Conservation (phyloP, 92 coral and sea anemone species). For the Palythoa caribaeorum region DNA sequence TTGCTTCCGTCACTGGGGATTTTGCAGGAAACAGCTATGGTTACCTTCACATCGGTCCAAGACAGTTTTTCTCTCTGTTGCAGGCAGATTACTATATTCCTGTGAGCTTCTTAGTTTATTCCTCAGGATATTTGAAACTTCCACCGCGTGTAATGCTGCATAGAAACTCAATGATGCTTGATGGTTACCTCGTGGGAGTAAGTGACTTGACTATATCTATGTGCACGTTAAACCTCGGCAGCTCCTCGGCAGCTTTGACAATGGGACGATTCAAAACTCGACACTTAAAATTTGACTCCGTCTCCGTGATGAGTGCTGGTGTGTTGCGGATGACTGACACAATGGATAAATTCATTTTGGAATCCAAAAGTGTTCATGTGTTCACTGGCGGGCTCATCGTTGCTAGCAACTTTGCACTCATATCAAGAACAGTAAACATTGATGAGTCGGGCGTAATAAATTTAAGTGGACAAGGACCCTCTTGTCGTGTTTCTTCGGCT, state of each 20-base stretch:
- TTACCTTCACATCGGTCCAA: conserved; percentile 68
- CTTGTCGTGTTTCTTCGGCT: conserved; percentile 23
- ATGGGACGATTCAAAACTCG: conserved; percentile 42
- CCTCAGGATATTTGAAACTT: conserved; percentile 58
- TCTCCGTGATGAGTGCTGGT: conserved; percentile 63
- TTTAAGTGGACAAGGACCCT: conserved; percentile 64
- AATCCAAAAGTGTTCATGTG: conserved; percentile 46
- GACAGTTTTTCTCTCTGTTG: conserved; percentile 52
- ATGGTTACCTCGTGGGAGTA: conserved; percentile 64
- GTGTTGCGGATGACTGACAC: conserved; percentile 57
- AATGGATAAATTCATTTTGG: conserved; percentile 45
- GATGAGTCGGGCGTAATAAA: conserved; percentile 59
- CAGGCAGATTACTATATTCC: conserved; percentile 62
- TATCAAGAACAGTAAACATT: conserved; percentile 51
- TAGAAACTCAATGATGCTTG: conserved; percentile 57
- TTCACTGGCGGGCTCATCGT: conserved; percentile 58
- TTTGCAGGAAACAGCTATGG: conserved; percentile 64
- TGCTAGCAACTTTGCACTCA: conserved; percentile 54
- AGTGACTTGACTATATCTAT: conserved; percentile 63
- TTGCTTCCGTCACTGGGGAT: conserved; percentile 49
- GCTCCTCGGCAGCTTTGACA: conserved; percentile 52
- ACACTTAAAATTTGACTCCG: conserved; percentile 59
- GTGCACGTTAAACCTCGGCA: conserved; percentile 63
- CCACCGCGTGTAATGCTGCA: conserved; percentile 66
- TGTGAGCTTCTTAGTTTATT: conserved; percentile 61